Percentiles rank a stretch among this genome's conserved stretches.
Conservation (phyloP, 2,888 invertebrate genomes). For the Thumatha senex region DNA sequence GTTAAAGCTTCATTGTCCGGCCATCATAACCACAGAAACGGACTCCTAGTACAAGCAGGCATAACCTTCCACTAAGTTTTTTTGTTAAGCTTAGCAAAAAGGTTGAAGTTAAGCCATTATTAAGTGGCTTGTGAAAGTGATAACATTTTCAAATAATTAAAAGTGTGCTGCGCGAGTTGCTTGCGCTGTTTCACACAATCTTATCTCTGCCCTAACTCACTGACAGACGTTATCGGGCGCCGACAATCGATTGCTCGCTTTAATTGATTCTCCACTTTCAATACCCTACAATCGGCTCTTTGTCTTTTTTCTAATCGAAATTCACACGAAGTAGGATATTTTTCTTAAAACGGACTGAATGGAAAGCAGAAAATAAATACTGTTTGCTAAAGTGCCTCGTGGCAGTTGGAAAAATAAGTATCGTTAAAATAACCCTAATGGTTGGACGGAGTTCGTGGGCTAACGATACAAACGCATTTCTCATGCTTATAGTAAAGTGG, state of each 20-base stretch:
- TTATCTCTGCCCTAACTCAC: slow-evolving; percentile 59
- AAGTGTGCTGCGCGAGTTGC: slow-evolving; percentile 34
- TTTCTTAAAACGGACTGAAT: slow-evolving; percentile 56
- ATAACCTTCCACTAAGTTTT: too few species aligned
- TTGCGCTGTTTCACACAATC: slow-evolving; percentile 37
- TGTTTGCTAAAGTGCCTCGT: slow-evolving; percentile 53
- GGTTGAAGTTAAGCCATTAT: slow-evolving; percentile 14
- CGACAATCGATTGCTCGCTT: slow-evolving; percentile 74
- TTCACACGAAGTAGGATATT: slow-evolving; percentile 63
- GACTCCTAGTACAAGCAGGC: too few species aligned
- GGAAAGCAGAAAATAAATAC: slow-evolving; percentile 57
- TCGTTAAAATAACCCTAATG: slow-evolving; percentile 45
- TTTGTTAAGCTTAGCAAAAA: too few species aligned
- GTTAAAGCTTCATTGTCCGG: too few species aligned
- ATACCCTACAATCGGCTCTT: slow-evolving; percentile 66
- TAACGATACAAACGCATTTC: slow-evolving; percentile 32
- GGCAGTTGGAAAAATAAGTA: slow-evolving; percentile 48
- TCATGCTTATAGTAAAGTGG: slow-evolving; percentile 20
- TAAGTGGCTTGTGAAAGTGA: slow-evolving; percentile 31
- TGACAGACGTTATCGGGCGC: slow-evolving; percentile 66
- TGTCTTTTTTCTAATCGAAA: slow-evolving; percentile 76
- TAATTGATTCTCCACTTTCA: slow-evolving; percentile 77
- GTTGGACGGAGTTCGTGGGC: slow-evolving; percentile 23
- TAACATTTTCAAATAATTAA: slow-evolving; percentile 60
- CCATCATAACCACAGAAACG: too few species aligned